Conservation (phyloP, 2,888 invertebrate species). For the Parochlus steinenii region DNA sequence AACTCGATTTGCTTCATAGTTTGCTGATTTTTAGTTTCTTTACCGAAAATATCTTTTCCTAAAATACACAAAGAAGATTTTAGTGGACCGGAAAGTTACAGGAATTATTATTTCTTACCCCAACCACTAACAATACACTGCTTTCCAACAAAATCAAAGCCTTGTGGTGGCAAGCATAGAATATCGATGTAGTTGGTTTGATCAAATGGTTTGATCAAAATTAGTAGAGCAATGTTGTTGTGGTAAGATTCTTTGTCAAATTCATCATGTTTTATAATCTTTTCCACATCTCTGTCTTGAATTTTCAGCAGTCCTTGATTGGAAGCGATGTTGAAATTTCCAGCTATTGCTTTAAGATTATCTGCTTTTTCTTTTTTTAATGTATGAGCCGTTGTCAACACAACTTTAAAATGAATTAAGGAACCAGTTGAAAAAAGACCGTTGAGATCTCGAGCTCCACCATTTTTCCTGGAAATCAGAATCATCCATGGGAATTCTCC, state of each 20-base stretch:
- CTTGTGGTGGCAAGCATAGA: constrained; percentile 41
- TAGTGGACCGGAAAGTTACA: too few relatives aligned
- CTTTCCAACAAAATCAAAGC: constrained; percentile 31
- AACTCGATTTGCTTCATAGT: constrained; percentile 51
- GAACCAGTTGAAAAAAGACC: constrained; percentile 67
- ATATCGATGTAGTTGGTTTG: constrained; percentile 49
- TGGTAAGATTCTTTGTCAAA: constrained; percentile 44
- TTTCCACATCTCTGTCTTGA: constrained; percentile 44
- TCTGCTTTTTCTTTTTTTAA: too few relatives aligned
- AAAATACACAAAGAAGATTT: too few relatives aligned
- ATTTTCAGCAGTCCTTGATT: constrained; percentile 46
- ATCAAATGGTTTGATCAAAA: constrained; percentile 42
- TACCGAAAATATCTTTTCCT: too few relatives aligned
- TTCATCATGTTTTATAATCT: constrained; percentile 23
- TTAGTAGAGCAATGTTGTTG: constrained; percentile 56
- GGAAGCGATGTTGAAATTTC: constrained; percentile 65
- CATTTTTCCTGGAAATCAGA: too few relatives aligned
- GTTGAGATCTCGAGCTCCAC: constrained; percentile 33
- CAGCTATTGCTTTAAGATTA: constrained; percentile 38
- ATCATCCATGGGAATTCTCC: too few relatives aligned
- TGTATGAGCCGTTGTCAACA: constrained; percentile 68
- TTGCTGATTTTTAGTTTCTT: constrained; percentile 35
- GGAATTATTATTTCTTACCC: too few relatives aligned
- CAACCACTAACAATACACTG: too few relatives aligned
- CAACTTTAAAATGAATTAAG: constrained; percentile 52